A percentile compares a stretch with the other conserved stretches of the same genome.
phyloP scores from a whole-genome alignment of 2,797 vertebrate species.

The Myotis myotis region DNA sequence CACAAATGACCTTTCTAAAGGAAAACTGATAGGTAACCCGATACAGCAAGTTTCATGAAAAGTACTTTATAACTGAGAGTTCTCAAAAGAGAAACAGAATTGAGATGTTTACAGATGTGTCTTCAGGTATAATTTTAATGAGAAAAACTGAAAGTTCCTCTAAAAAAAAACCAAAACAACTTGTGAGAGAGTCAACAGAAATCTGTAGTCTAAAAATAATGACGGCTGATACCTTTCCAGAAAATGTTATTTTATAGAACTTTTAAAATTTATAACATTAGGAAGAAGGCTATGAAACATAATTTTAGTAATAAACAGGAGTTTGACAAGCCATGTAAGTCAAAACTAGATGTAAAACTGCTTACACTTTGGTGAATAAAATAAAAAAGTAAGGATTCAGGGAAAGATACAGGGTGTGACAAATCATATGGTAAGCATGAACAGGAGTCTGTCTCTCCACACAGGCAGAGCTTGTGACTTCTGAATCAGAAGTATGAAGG shows the following conservation, averaged over 20 bases:
- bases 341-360: conserved; percentile 57
- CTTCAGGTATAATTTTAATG: not conserved
- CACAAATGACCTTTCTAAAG: conserved; percentile 23
- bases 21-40: conserved; percentile 24
- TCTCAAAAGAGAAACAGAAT: not conserved
- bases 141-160: not conserved
- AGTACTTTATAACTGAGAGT: not conserved
- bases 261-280: not conserved
- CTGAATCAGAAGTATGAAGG: conserved; percentile 78
- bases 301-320: conserved; percentile 54
- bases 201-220: conserved; percentile 11
- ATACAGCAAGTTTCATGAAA: not conserved
- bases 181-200: not conserved
- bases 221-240: not conserved
- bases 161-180: not conserved
- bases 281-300: conserved; percentile 29
- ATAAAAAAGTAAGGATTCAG: conserved; percentile 82
- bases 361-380: conserved; percentile 57
- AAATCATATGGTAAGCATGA: conserved; percentile 82
- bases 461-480: conserved; percentile 78
- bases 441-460: conserved; percentile 77
- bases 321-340: conserved; percentile 54
- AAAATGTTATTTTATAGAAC: conserved; percentile 26
- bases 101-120: not conserved
- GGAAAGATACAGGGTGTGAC: conserved; percentile 77